Evolutionary conservation across 2,113 vertebrate genomes (phyloP), one percentile per base, ranked within the genome.

Genomic region (Sclerurus mexicanus): DNA sequence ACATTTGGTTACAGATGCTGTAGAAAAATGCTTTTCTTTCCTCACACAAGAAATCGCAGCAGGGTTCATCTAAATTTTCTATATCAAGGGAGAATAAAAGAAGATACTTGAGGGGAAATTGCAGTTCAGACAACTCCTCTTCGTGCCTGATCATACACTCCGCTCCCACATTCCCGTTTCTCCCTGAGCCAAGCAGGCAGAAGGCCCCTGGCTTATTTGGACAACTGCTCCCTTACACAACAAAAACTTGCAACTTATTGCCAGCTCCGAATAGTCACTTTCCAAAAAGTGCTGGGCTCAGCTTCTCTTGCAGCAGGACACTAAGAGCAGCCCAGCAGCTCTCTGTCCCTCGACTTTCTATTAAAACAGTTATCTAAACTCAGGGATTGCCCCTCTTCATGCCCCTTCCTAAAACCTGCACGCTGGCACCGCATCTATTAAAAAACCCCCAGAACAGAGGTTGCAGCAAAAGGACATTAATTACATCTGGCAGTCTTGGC

Each of bases 181-280:
- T 93, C 75, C 75, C 53, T 30, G 68, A 44, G 60, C 76, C 60
- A 73, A 56, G 28, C 42, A 84, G 69, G 63, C 69, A 89, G 69
- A 62, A 93, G 71, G 56, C 17, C 74, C 28, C 74, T 79, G 66
- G 93, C 82, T 96, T 92, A 90, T 93, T 86, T 72, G 75, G 79
- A 88, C 82, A 93, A 94, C 69, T 46, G 23, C 50, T 76, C 81
- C n/a, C 60, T 95, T 91, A 68, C 46, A 79, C 58, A 91, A 91
- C 75, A 93, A 71, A 80, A 95, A 64, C 44, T 87, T 84, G 56
- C 49, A 94, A 72, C 39, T 74, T 90, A 78, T 1, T 93, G 82
- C 79, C 93, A 95, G 64, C 40, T 72, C 79, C 42, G 31, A 58
- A 72, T 22, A 85, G 75, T 17, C 24, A 31, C 87, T 92, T 78